phyloP scores from a whole-genome alignment of 2,113 vertebrate genomes.

The Sceloporus undulatus region DNA sequence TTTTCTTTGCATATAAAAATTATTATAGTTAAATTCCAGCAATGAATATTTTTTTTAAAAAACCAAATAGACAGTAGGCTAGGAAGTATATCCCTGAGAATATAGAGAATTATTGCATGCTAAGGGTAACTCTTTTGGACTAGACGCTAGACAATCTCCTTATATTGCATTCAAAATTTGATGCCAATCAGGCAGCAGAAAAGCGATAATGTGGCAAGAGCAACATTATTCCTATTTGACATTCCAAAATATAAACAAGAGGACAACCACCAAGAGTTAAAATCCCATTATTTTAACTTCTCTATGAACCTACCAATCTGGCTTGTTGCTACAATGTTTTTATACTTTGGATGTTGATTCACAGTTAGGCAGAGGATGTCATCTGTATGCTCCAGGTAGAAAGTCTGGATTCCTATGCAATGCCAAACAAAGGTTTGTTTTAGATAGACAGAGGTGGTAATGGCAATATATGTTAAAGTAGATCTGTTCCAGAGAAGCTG shows the following conservation, averaged over 20 bases:
- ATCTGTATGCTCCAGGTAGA: constrained; percentile 97
- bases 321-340: constrained; percentile 94
- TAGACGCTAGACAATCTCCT: background rate
- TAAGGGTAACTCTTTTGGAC: background rate
- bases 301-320: constrained; percentile 90
- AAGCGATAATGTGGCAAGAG: background rate
- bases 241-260: background rate
- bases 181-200: background rate
- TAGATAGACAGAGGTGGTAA: background rate
- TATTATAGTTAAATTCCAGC: too few species aligned
- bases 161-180: background rate
- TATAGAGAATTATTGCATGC: background rate
- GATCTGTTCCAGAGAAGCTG: background rate
- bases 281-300: background rate
- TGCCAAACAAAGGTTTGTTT: constrained; percentile 43
- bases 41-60: background rate
- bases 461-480: background rate
- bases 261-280: background rate
- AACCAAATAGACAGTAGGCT: background rate
- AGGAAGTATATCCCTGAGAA: background rate
- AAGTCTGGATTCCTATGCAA: constrained; percentile 91
- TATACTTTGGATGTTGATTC: constrained; percentile 98
- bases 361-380: constrained; percentile 97
- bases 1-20: too few species aligned
- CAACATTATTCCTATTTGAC: background rate